phyloP scores from a whole-genome alignment of 1,140 invertebrate species.

The Gonatopus flavifemur region DNA sequence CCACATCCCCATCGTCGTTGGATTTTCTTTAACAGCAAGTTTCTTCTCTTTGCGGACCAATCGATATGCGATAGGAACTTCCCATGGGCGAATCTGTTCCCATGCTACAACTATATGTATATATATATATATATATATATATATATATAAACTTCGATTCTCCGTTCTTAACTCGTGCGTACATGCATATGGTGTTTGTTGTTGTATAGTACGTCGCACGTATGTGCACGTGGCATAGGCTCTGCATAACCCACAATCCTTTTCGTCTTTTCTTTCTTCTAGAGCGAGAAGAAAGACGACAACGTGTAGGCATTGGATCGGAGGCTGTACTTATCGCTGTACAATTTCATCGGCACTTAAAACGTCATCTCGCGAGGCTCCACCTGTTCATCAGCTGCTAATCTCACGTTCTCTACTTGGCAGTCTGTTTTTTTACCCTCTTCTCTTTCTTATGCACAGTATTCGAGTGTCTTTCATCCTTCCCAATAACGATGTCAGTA shows the following conservation, averaged over 20 bases:
- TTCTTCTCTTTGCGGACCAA: slow-evolving; percentile 10
- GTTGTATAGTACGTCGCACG: not conserved
- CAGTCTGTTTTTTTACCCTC: too few species aligned
- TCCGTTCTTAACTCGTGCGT: too few species aligned
- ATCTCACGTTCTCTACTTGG: slow-evolving; percentile 26
- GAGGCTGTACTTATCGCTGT: slow-evolving; percentile 32
- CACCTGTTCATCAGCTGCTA: slow-evolving; percentile 43
- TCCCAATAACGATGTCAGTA: too few species aligned
- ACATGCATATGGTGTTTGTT: slow-evolving; percentile 1
- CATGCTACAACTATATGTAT: slow-evolving; percentile 27
- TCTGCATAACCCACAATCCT: slow-evolving; percentile 20
- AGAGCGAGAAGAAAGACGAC: too few species aligned
- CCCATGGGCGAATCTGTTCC: slow-evolving; percentile 35
- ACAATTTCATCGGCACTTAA: slow-evolving; percentile 47
- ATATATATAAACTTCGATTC: too few species aligned
- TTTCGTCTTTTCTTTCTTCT: slow-evolving; percentile 32
- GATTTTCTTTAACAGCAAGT: too few species aligned
- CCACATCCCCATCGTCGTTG: too few species aligned
- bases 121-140: too few species aligned
- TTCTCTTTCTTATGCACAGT: slow-evolving; percentile 5
- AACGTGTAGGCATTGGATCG: slow-evolving; percentile 12
- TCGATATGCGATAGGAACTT: slow-evolving; percentile 34
- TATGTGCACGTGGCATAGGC: slow-evolving; percentile 9
- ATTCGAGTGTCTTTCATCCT: too few species aligned
- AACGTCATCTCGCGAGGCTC: slow-evolving; percentile 35